Conservation (phyloP, 64 coral and sea anemone genomes). For the Catalaphyllia jardinei region DNA sequence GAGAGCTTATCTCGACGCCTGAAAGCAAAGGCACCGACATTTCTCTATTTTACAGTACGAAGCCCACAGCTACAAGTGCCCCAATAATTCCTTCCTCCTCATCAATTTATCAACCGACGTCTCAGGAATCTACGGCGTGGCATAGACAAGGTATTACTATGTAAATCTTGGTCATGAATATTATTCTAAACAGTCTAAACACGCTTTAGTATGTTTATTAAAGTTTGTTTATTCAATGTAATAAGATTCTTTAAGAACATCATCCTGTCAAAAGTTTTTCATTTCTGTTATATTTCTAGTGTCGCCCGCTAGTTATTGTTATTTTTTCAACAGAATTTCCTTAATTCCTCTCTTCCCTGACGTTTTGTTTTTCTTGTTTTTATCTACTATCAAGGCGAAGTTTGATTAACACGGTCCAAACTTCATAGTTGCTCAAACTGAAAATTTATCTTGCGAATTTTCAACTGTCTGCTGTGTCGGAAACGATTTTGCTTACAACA, state of each 20-base stretch:
- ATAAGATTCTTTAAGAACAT: background rate
- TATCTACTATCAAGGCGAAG: no score
- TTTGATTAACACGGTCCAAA: no score
- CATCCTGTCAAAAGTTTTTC: background rate
- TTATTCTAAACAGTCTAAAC: background rate
- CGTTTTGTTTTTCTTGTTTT: no score
- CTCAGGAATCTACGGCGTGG: background rate
- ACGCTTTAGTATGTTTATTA: background rate
- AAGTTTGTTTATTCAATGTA: background rate
- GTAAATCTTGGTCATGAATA: no score
- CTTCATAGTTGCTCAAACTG: no score
- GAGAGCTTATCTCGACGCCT: background rate
- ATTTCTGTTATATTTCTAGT: background rate
- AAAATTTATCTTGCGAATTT: no score
- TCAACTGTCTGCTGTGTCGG: no score
- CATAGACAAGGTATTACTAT: background rate
- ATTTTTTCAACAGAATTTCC: background rate
- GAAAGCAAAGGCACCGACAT: background rate
- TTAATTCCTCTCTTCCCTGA: background rate
- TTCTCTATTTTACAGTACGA: background rate
- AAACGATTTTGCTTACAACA: no score
- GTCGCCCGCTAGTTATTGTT: no score
- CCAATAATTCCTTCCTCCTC: background rate
- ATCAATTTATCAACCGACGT: background rate
- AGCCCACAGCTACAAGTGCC: background rate